phyloP scores from a whole-genome alignment of 1,140 invertebrate species.

The Dinoponera quadriceps region DNA sequence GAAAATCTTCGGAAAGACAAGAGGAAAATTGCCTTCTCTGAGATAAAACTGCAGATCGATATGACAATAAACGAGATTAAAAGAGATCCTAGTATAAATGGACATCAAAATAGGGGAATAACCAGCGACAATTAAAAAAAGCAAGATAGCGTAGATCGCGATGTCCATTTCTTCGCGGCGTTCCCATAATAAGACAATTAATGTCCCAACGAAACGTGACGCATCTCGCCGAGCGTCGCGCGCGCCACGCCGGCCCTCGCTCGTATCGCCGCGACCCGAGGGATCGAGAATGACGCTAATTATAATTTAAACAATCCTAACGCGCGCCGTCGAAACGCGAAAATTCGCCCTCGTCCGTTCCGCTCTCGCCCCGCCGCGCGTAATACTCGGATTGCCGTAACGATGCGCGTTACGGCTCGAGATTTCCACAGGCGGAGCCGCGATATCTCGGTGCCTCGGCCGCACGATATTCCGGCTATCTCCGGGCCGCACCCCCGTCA shows the following conservation, averaged over 20 bases:
- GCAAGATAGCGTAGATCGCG: too few relatives aligned
- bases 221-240: neutral
- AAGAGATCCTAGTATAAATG: too few relatives aligned
- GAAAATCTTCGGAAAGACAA: too few relatives aligned
- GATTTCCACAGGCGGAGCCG: conserved; percentile 64
- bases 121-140: too few relatives aligned
- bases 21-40: too few relatives aligned
- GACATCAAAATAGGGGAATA: too few relatives aligned
- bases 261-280: neutral
- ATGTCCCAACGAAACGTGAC: neutral
- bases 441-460: conserved; percentile 37
- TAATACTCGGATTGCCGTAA: conserved; percentile 61
- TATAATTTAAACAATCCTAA: conserved; percentile 38
- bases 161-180: neutral
- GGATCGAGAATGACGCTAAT: conserved; percentile 5
- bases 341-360: conserved; percentile 4
- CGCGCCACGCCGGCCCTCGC: neutral
- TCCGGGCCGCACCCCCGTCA: conserved; percentile 63
- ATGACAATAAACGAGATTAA: too few relatives aligned
- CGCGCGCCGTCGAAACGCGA: conserved; percentile 14
- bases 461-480: conserved; percentile 64
- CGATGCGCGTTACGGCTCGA: conserved; percentile 50
- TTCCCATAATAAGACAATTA: neutral
- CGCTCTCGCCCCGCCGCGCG: neutral
- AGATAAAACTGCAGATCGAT: too few relatives aligned